Conservation (phyloP, 2,797 vertebrate genomes). For the Discoglossus pictus region DNA sequence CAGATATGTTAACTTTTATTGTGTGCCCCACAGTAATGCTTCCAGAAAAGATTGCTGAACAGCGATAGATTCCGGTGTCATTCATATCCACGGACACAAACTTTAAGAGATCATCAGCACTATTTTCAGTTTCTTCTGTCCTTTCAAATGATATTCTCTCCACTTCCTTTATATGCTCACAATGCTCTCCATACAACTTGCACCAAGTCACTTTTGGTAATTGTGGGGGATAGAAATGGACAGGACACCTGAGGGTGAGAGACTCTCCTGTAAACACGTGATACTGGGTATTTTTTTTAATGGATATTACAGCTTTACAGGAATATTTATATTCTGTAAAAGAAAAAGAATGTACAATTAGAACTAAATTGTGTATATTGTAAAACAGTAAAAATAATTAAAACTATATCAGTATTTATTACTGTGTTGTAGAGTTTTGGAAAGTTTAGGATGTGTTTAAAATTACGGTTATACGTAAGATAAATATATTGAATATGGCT, state of each 20-base stretch:
- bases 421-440: too few species aligned
- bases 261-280: background rate
- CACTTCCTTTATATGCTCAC: background rate
- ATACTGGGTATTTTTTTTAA: background rate
- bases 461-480: too few species aligned
- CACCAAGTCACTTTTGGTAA: conserved; percentile 11
- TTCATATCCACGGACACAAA: background rate
- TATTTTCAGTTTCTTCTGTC: background rate
- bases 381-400: too few species aligned
- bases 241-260: background rate
- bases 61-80: conserved; percentile 18
- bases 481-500: too few species aligned
- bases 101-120: background rate
- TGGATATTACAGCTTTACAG: background rate
- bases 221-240: background rate
- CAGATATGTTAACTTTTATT: background rate
- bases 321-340: background rate
- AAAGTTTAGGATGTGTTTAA: too few species aligned
- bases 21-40: background rate
- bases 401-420: too few species aligned
- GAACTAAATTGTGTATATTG: too few species aligned
- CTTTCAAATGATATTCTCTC: background rate
- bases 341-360: background rate
- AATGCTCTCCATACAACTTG: background rate
- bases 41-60: background rate